Conservation (phyloP, 2,113 vertebrate genomes). For the Protomyctophum bolini region DNA sequence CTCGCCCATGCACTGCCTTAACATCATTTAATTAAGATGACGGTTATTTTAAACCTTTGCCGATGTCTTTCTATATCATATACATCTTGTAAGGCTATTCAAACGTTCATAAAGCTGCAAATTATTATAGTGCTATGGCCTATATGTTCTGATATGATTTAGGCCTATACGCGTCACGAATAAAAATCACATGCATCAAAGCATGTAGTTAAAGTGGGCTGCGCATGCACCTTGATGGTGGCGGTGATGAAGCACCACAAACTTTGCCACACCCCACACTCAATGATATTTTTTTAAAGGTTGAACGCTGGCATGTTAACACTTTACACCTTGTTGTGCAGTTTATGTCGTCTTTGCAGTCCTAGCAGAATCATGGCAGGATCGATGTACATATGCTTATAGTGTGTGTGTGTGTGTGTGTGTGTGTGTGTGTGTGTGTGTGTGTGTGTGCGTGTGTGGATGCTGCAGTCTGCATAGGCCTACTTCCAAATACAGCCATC, state of each 20-base stretch:
- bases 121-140: too few species aligned
- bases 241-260: neutral
- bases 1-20: neutral
- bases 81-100: neutral
- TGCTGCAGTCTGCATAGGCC: conserved; percentile 64
- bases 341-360: conserved; percentile 51
- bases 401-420: too few species aligned
- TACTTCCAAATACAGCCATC: conserved; percentile 2
- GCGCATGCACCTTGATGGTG: neutral
- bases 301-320: conserved; percentile 24
- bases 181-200: too few species aligned
- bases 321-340: conserved; percentile 52
- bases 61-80: neutral
- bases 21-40: neutral
- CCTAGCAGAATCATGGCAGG: conserved; percentile 54
- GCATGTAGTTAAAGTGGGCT: neutral
- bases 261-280: neutral
- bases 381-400: conserved; percentile 51
- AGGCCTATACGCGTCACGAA: too few species aligned
- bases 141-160: neutral
- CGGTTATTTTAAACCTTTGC: neutral
- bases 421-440: too few species aligned
- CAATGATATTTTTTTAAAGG: neutral
- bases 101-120: conserved; percentile 2
- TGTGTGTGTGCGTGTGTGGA: neutral